Conservation (phyloP, 1,140 invertebrate genomes). For the Globodera rostochiensis region DNA sequence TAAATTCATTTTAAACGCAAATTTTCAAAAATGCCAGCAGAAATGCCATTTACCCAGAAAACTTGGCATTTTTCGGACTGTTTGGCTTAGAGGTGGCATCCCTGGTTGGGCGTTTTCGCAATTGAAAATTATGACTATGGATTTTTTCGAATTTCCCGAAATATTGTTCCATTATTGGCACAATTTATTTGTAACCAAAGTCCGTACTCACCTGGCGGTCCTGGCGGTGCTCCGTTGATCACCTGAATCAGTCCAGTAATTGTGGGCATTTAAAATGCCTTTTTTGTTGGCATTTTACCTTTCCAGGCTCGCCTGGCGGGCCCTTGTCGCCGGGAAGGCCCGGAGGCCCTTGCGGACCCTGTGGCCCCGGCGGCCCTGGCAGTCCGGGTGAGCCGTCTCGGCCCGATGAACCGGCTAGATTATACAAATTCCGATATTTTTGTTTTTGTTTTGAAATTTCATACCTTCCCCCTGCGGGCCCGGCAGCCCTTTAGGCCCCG, state of each 20-base stretch:
- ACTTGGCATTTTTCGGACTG: too few relatives aligned
- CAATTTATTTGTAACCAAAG: background rate
- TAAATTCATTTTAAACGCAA: background rate
- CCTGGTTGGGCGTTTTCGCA: too few relatives aligned
- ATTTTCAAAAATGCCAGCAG: too few relatives aligned
- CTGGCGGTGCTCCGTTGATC: constrained; percentile 64
- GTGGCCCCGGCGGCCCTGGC: constrained; percentile 60
- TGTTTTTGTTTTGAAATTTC: background rate
- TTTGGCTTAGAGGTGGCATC: too few relatives aligned
- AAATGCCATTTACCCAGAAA: too few relatives aligned
- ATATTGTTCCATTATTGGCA: too few relatives aligned
- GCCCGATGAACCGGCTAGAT: constrained; percentile 54
- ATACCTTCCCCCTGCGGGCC: constrained; percentile 60
- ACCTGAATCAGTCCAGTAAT: constrained; percentile 31
- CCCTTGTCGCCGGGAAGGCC: constrained; percentile 62
- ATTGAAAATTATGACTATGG: too few relatives aligned
- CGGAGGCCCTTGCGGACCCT: constrained; percentile 62
- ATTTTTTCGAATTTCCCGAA: too few relatives aligned
- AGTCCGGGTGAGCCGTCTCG: constrained; percentile 60
- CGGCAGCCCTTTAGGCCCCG: constrained; percentile 57
- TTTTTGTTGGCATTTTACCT: constrained; percentile 9
- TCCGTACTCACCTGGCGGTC: constrained; percentile 58
- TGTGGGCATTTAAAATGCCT: too few relatives aligned
- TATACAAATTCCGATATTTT: background rate
- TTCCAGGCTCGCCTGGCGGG: constrained; percentile 52